Percentiles rank a stretch among this genome's conserved stretches.
Conservation (phyloP, 2,113 vertebrate genomes). For the Crypturellus undulatus region DNA sequence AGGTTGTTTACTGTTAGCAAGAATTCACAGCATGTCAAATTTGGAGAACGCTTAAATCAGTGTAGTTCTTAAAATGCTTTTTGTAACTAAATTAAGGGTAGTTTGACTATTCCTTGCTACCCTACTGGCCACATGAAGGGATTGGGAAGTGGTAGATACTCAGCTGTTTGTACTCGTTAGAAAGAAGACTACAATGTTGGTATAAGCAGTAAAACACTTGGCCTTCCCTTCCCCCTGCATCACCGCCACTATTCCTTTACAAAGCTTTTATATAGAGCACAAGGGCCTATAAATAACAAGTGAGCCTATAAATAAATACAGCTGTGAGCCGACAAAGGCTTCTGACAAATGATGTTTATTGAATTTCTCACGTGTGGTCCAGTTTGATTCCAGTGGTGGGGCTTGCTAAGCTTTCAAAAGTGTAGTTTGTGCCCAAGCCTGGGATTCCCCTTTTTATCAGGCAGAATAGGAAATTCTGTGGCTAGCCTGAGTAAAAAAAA, state of each 20-base stretch:
- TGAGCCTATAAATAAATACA: conserved; percentile 82
- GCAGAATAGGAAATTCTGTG: conserved; percentile 1
- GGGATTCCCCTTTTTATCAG: conserved; percentile 1
- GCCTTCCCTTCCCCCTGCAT: conserved; percentile 20
- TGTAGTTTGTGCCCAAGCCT: conserved; percentile 40
- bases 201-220: conserved; percentile 40
- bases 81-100: not conserved
- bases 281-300: conserved; percentile 79
- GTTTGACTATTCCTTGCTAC: not conserved
- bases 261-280: conserved; percentile 72
- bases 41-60: not conserved
- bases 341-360: conserved; percentile 84
- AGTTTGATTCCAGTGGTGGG: conserved; percentile 60
- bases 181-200: conserved; percentile 18
- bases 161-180: conserved; percentile 10
- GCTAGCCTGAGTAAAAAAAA: not conserved
- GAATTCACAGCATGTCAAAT: not conserved
- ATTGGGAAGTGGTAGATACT: not conserved
- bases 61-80: not conserved
- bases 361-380: conserved; percentile 83
- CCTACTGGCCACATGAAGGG: not conserved
- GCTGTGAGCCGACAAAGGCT: conserved; percentile 80
- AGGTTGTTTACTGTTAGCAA: not conserved
- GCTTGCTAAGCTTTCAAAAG: conserved; percentile 44
- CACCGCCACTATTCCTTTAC: conserved; percentile 53